Evolutionary conservation across 1,140 invertebrate genomes (phyloP).

Genomic region (Drosophila truncata): DNA sequence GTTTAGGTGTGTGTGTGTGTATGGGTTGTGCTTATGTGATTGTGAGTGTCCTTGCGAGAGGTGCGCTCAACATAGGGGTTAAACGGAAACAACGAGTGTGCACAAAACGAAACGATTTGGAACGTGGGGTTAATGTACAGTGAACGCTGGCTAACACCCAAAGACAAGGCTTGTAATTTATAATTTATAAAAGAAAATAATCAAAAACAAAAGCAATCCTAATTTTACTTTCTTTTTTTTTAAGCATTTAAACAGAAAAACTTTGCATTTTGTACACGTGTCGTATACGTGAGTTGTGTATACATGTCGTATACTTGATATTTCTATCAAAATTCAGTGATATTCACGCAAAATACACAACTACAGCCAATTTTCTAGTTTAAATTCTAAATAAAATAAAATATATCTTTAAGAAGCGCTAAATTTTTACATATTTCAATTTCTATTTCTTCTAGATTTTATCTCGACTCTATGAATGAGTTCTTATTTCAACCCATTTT

Average conservation of each 20-base stretch:
- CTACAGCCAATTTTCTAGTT: conserved; percentile 11
- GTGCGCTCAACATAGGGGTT: conserved; percentile 32
- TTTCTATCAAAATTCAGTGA: not conserved
- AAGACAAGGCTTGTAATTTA: not conserved
- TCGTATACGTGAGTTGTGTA: not conserved
- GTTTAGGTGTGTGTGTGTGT: conserved; percentile 1
- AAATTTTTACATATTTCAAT: not conserved
- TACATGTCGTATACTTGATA: conserved; percentile 3
- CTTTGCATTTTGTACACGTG: conserved; percentile 2
- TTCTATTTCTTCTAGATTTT: not conserved
- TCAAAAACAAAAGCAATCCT: not conserved
- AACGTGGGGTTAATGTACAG: conserved; percentile 23
- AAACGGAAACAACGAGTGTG: conserved; percentile 27
- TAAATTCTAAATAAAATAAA: not conserved
- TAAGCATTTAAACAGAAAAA: not conserved
- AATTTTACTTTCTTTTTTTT: not conserved
- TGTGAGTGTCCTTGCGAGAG: conserved; percentile 6
- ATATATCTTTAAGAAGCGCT: not conserved
- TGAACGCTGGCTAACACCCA: conserved; percentile 15
- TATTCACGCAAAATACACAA: not conserved
- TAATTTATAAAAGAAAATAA: not conserved
- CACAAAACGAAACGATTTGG: conserved; percentile 14
- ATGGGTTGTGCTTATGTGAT: conserved; percentile 23
- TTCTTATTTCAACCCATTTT: not conserved
- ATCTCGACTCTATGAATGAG: not conserved